Conservation (phyloP, 2,797 vertebrate species). For the Hoplostethus mediterraneus region DNA sequence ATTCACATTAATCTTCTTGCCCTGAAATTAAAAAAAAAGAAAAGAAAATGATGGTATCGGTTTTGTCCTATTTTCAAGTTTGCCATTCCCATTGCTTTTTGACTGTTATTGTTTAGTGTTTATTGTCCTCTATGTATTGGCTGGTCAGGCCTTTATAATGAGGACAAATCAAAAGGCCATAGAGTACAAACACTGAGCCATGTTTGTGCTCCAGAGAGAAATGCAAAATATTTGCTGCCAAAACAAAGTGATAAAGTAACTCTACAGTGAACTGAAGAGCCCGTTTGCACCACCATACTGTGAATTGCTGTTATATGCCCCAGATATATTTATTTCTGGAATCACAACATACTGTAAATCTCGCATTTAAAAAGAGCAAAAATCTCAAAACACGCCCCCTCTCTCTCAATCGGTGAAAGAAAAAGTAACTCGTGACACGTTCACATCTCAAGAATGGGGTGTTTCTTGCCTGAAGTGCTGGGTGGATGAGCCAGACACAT, state of each 20-base stretch:
- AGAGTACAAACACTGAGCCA: slow-evolving; percentile 31
- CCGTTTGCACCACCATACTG: slow-evolving; percentile 19
- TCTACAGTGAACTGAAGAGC: slow-evolving; percentile 19
- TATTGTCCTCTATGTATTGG: slow-evolving; percentile 57
- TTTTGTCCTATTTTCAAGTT: slow-evolving; percentile 56
- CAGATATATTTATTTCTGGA: not conserved
- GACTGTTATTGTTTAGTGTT: slow-evolving; percentile 62
- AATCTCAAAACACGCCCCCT: not conserved
- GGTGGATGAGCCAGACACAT: slow-evolving; percentile 29
- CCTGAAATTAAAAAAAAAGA: slow-evolving; percentile 37
- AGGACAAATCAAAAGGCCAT: slow-evolving; percentile 55
- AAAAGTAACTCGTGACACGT: slow-evolving; percentile 29
- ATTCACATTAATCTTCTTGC: slow-evolving; percentile 61
- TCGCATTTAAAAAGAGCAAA: not conserved
- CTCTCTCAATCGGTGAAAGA: not conserved
- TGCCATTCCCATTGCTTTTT: slow-evolving; percentile 56
- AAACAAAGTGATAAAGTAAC: slow-evolving; percentile 44
- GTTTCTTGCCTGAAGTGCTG: slow-evolving; percentile 55
- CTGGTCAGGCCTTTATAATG: slow-evolving; percentile 67
- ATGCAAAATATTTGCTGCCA: slow-evolving; percentile 36
- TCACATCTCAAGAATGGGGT: slow-evolving; percentile 44
- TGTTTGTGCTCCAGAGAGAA: slow-evolving; percentile 46
- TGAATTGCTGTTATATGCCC: not conserved
- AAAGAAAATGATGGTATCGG: slow-evolving; percentile 62
- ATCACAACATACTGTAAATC: not conserved